Evolutionary conservation across 2,797 vertebrate genomes (phyloP), one percentile per base, ranked within the genome.

Genomic region (Alfaro cultratus): DNA sequence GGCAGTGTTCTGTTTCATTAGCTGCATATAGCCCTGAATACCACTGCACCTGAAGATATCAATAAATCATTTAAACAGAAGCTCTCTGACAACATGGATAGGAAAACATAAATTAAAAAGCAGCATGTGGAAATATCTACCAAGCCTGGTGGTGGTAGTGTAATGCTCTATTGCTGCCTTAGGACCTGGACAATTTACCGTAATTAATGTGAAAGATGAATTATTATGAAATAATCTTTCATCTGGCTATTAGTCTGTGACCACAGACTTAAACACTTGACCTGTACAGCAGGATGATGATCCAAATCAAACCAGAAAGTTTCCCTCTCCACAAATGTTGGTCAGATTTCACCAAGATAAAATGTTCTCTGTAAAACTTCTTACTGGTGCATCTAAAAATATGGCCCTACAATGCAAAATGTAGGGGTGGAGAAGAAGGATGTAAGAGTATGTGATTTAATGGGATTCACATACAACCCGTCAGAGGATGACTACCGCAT

Each of bases 51-150:
- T 39, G 62, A 23, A 21, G 34, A 21, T 67, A 39, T 36, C 34
- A 67, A 67, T 36, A 36, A 67, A 67, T 67, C 34, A 64, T 64
- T 64, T 64, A 18, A 64, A 64, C 31, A 67, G 62, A 64, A 34
- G n/a, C 7, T 34, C 6, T 64, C 2, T 34, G 31, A 34, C 31
- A 34, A 62, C 60, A 21, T 34, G 6, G 31, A 64, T 64, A 64
- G 15, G 31, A 15, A 64, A 64, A 64, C 16, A 34, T 15, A 8
- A 31, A 7, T 18, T 16, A 34, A 62, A 34, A 21, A 36, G 7
- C 16, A 64, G 31, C 1, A 18, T 34, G 8, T 64, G 5, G 36
- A 64, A 64, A 64, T 16, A 36, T 34, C 60, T 64, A 34, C 31
- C 31, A 64, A 64, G 31, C 15, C 31, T 21, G 16, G 60, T 64